phyloP scores from a whole-genome alignment of 2,113 vertebrate genomes.

The Sinocyclocheilus grahami region DNA sequence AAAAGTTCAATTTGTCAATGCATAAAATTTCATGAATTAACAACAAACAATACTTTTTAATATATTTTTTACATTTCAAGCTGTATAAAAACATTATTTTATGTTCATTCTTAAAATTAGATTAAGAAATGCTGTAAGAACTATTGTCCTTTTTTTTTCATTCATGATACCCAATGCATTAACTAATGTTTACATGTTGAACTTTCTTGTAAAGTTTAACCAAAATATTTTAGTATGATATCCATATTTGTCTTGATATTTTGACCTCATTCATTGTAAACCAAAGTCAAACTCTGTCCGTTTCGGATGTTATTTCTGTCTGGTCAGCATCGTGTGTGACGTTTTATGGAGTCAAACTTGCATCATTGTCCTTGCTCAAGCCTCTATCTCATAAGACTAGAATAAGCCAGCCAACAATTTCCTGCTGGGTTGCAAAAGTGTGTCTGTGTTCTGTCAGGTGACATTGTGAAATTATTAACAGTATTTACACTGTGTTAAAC shows the following conservation, averaged over 20 bases:
- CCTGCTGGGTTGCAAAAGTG: conserved; percentile 57
- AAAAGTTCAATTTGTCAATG: background rate
- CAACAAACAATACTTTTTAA: background rate
- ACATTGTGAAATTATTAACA: conserved; percentile 60
- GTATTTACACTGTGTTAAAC: conserved; percentile 59
- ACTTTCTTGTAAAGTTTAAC: background rate
- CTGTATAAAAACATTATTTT: background rate
- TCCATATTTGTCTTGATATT: background rate
- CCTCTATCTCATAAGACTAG: background rate
- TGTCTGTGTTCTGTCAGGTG: conserved; percentile 49
- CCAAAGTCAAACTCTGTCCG: conserved; percentile 4
- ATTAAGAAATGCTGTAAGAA: background rate
- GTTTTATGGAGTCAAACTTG: conserved; percentile 3
- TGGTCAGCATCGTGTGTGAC: conserved; percentile 27
- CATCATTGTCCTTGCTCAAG: conserved; percentile 36
- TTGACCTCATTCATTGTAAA: conserved; percentile 8
- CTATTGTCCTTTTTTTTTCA: background rate
- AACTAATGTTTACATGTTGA: background rate
- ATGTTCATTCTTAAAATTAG: background rate
- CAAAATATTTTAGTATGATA: background rate
- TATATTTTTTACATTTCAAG: background rate
- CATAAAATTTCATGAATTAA: background rate
- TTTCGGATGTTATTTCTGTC: background rate
- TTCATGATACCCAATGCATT: background rate
- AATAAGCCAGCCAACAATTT: conserved; percentile 37